Evolutionary conservation across 53 echinoderm and acorn worm species (phyloP).

Genomic region (Echinometra lucunter): DNA sequence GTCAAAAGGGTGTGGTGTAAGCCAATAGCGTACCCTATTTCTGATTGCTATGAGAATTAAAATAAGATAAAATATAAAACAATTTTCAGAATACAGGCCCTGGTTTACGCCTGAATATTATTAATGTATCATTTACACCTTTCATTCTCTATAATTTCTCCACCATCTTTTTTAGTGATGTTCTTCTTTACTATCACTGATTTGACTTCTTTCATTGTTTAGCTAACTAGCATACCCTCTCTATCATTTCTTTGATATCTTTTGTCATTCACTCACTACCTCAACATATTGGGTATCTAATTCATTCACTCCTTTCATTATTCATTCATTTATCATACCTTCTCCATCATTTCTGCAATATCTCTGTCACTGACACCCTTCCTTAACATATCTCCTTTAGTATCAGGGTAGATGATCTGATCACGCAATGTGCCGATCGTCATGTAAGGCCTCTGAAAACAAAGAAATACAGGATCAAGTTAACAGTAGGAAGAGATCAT

Average conservation of each 20-base stretch:
- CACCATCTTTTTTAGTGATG: slow-evolving; percentile 78
- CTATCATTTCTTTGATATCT: slow-evolving; percentile 81
- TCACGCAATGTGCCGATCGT: slow-evolving; percentile 97
- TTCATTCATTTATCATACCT: slow-evolving; percentile 71
- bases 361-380: slow-evolving; percentile 91
- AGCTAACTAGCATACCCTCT: slow-evolving; percentile 67
- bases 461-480: not conserved
- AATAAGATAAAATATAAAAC: no score
- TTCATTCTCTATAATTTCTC: slow-evolving; percentile 82
- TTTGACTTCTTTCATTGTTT: slow-evolving; percentile 64
- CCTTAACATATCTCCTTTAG: slow-evolving; percentile 93
- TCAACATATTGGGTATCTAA: slow-evolving; percentile 88
- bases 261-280: slow-evolving; percentile 82
- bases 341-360: slow-evolving; percentile 82
- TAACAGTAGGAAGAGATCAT: not conserved
- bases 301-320: slow-evolving; percentile 13
- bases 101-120: no score
- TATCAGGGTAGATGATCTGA: slow-evolving; percentile 98
- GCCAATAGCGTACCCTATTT: no score
- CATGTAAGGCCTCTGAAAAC: slow-evolving; percentile 97
- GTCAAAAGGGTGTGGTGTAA: no score
- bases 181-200: slow-evolving; percentile 92
- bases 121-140: not conserved
- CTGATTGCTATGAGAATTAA: no score
- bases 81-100: no score